Evolutionary conservation across 2,888 invertebrate species (phyloP), one percentile per base, ranked within the genome.

Genomic region (Drosophila lacicola): DNA sequence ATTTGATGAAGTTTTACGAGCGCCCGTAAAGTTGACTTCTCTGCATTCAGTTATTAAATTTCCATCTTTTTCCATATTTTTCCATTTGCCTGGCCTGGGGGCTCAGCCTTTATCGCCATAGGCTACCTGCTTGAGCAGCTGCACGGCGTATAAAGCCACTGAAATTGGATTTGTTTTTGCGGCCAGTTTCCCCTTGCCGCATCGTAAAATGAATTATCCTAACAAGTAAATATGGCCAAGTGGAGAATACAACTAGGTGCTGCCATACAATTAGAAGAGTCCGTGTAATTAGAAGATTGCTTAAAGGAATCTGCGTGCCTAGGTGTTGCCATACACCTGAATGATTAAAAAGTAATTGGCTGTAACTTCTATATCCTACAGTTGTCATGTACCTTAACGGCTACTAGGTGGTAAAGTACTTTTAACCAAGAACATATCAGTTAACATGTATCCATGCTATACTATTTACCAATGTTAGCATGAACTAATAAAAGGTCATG

Each of bases 41-140:
- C 47, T 34, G 45, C 65, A 57, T 46, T 58, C 67, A 66, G 69
- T 80, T 80, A 80, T 80, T 80, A 83, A 83, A 87, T 87, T 87
- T 84, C 80, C 82, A 83, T 87, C 75, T 64, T 69, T 60, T 64
- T 62, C 47, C 68, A 61, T 61, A 68, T 58, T 53, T 60, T 14
- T 36, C n/a, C 65, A 46, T 41, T 53, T 41, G 45, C 45, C 44
- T 17, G 25, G 17, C 34, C 29, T 29, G 29, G 29, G 8, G 29
- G 29, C 29, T 8, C 47, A 11, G 10, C 14, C 49, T 68, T 75
- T 61, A 71, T 66, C n/a, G 45, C 29, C 47, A 19, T 36, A 14
- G 62, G 42, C 41, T 47, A 67, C 57, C 56, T 71, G 47, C 50
- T 58, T 34, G 19, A 63, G 25, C 74, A 61, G 74, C 74, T 62